A percentile compares a stretch with the other conserved stretches of the same genome.
Evolutionary conservation across 2,113 vertebrate genomes (phyloP).

Genomic region (Saccopteryx bilineata): DNA sequence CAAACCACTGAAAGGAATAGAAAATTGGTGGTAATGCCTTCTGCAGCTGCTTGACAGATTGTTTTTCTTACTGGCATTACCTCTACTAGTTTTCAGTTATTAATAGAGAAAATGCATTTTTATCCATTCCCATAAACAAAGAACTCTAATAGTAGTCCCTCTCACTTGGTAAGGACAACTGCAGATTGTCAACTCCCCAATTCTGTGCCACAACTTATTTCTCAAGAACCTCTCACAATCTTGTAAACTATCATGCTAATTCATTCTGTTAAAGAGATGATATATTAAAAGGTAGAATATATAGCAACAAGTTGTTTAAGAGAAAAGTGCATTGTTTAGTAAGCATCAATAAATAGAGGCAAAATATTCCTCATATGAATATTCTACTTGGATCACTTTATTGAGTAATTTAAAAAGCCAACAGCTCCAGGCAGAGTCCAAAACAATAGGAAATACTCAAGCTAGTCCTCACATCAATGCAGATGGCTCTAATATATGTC

Average conservation of each 20-base stretch:
- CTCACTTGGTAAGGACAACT: not conserved
- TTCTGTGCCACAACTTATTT: not conserved
- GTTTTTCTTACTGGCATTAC: not conserved
- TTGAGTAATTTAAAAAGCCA: not conserved
- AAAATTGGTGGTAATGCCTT: not conserved
- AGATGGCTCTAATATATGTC: not conserved
- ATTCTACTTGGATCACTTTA: not conserved
- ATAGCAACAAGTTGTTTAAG: not conserved
- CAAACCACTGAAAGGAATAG: not conserved
- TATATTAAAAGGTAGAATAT: not conserved
- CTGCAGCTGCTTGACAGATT: not conserved
- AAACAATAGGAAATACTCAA: not conserved
- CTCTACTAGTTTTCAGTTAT: not conserved
- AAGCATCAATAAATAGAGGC: not conserved
- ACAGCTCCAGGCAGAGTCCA: not conserved
- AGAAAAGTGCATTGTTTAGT: not conserved
- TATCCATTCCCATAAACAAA: not conserved
- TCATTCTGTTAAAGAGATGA: not conserved
- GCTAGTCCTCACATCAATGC: not conserved
- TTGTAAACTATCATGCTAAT: not conserved
- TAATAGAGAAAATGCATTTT: not conserved
- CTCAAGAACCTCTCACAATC: not conserved
- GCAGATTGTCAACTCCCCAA: not conserved
- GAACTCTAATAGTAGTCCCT: not conserved
- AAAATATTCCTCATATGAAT: not conserved